Base-by-base conservation (phyloP, 1,140 invertebrate genomes). In the Bicyclus anynana region DNA sequence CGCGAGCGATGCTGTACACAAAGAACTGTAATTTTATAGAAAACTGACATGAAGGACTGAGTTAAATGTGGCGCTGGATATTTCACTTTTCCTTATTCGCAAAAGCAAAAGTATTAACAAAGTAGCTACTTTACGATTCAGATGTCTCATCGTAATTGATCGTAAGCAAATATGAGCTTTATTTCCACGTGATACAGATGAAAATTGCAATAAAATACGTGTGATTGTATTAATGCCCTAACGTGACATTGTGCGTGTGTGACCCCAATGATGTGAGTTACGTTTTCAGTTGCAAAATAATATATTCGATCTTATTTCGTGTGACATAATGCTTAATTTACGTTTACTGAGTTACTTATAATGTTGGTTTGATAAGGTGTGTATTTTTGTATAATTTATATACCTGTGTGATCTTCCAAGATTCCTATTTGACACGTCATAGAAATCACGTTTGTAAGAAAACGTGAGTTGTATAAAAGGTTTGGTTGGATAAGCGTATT, bases 31-130 rank as follows among this genome's bases (percentile, higher is more conserved):
- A 27, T 7, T 27, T 27, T 7, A 2, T 27, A 27, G 5, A 0
- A 2, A 27, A 53, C 29, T 53, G 51, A 44, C 51, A 29, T 37
- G n/a, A n/a, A n/a, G n/a, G n/a, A n/a, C n/a, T n/a, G n/a, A n/a
- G 37, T 53, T 44, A 53, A 53, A 44, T 13, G 18, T 21, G 16
- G 16, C 37, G 14, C 44, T 16, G 16, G 16, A 52, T 62, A 61
- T 53, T 59, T 64, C 56, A 59, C 59, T 59, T 59, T 65, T 65
- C 50, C 63, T 58, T 58, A 40, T 51, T 44, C 46, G 37, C n/a
- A 53, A 63, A 63, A 63, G 54, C 54, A 62, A 66, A 66, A 57
- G 53, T 67, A 55, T 55, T 29, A 26, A 50, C 59, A 59, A 62
- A 48, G 48, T 49, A 61, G 29, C 27, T 42, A 59, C 58, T 66